phyloP scores from a whole-genome alignment of 2,888 invertebrate genomes.

The Cantharis flavilabris region DNA sequence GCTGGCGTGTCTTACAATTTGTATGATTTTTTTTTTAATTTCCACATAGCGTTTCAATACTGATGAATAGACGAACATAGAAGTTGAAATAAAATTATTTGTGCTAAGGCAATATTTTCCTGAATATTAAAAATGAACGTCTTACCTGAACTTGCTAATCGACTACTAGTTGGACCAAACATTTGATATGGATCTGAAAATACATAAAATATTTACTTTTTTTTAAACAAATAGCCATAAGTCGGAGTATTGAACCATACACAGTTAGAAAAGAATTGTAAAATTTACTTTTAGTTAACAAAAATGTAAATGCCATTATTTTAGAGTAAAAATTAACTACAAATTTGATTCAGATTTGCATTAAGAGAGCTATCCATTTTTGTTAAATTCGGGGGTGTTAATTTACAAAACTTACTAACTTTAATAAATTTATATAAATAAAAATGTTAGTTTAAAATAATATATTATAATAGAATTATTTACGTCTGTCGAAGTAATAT shows the following conservation, averaged over 20 bases:
- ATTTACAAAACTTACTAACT: too few species aligned
- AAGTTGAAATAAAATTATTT: not conserved
- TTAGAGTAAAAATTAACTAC: too few species aligned
- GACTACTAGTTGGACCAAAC: constrained; percentile 96
- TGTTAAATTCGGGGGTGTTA: too few species aligned
- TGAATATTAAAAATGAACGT: not conserved
- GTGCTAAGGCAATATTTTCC: not conserved
- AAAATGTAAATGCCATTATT: too few species aligned
- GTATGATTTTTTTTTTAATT: constrained; percentile 23
- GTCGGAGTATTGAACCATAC: not conserved
- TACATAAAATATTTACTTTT: constrained; percentile 32
- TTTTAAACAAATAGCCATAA: not conserved
- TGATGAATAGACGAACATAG: constrained; percentile 20
- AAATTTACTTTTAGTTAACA: too few species aligned
- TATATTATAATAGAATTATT: too few species aligned
- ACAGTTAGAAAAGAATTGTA: too few species aligned
- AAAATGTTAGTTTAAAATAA: too few species aligned
- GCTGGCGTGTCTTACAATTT: constrained; percentile 29
- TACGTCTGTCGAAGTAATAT: too few species aligned
- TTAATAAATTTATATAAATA: too few species aligned
- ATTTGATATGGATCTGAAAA: constrained; percentile 96
- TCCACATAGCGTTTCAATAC: constrained; percentile 25
- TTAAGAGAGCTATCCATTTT: too few species aligned
- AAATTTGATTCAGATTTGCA: too few species aligned
- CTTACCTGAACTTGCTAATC: constrained; percentile 92